A percentile compares a stretch with the other conserved stretches of the same genome.
Conservation (phyloP, 2,113 vertebrate species). For the Sardina pilchardus region DNA sequence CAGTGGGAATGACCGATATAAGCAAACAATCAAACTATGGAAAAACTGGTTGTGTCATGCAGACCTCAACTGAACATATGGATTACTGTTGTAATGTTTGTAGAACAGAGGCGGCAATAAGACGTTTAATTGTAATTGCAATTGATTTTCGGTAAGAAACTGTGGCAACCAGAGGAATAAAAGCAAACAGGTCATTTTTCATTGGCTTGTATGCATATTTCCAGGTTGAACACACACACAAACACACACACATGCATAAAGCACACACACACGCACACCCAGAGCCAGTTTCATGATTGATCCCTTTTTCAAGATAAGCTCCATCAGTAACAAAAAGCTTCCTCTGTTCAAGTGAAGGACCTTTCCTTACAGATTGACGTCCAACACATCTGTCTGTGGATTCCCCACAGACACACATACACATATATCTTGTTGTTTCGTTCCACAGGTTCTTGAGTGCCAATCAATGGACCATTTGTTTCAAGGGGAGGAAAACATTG, state of each 20-base stretch:
- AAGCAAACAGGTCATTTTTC: background rate
- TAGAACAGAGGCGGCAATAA: background rate
- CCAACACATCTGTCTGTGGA: background rate
- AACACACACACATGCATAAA: background rate
- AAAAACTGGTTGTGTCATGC: background rate
- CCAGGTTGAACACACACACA: background rate
- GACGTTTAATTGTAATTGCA: background rate
- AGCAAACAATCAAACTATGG: background rate
- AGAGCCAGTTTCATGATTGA: background rate
- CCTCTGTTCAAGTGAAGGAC: background rate
- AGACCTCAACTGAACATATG: background rate
- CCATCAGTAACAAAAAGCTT: background rate
- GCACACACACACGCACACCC: background rate
- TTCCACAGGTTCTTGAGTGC: background rate
- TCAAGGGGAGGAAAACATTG: background rate
- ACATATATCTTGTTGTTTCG: background rate
- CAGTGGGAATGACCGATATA: background rate
- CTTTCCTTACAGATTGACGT: background rate
- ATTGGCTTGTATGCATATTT: background rate
- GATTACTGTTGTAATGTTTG: background rate
- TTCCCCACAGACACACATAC: background rate
- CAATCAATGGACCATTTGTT: constrained; percentile 1
- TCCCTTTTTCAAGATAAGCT: background rate
- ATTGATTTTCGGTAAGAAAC: background rate
- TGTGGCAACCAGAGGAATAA: background rate